phyloP scores from a whole-genome alignment of 1,140 invertebrate genomes.

The Pomphorhynchus laevis region DNA sequence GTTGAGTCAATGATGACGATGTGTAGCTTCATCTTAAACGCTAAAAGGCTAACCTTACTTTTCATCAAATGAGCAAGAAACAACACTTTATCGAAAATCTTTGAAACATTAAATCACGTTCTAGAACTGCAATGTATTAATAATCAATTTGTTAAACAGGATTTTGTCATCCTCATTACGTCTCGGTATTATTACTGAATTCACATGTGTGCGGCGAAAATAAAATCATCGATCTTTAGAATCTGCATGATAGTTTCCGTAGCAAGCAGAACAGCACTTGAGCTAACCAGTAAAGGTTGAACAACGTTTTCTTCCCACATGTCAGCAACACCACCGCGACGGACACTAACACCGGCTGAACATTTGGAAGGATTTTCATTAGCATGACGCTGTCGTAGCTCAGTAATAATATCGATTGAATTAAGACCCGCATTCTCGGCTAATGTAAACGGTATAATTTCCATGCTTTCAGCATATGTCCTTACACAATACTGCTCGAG shows the following conservation, averaged over 20 bases:
- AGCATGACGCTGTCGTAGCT: conserved; percentile 64
- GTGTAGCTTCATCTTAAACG: too few relatives aligned
- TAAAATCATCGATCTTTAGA: conserved; percentile 93
- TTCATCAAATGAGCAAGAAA: too few relatives aligned
- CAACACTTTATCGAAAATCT: too few relatives aligned
- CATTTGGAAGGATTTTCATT: conserved; percentile 36
- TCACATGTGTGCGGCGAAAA: too few relatives aligned
- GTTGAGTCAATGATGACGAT: too few relatives aligned
- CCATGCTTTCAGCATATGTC: conserved; percentile 70
- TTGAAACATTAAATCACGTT: too few relatives aligned
- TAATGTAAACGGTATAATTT: conserved; percentile 76
- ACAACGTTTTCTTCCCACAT: conserved; percentile 61
- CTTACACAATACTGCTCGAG: conserved; percentile 62
- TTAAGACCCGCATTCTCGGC: conserved; percentile 99
- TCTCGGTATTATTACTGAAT: too few relatives aligned
- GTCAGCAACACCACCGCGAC: conserved; percentile 24
- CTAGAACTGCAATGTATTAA: too few relatives aligned
- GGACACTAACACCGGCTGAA: conserved; percentile 67
- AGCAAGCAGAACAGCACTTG: conserved; percentile 58
- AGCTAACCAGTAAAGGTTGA: conserved; percentile 70
- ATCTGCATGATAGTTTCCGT: conserved; percentile 85
- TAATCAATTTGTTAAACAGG: too few relatives aligned
- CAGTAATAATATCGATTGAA: conserved; percentile 76
- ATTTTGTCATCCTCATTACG: too few relatives aligned
- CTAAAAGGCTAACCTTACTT: too few relatives aligned